phyloP scores from a whole-genome alignment of 2,888 invertebrate species.

The Sphecodes monilicornis region DNA sequence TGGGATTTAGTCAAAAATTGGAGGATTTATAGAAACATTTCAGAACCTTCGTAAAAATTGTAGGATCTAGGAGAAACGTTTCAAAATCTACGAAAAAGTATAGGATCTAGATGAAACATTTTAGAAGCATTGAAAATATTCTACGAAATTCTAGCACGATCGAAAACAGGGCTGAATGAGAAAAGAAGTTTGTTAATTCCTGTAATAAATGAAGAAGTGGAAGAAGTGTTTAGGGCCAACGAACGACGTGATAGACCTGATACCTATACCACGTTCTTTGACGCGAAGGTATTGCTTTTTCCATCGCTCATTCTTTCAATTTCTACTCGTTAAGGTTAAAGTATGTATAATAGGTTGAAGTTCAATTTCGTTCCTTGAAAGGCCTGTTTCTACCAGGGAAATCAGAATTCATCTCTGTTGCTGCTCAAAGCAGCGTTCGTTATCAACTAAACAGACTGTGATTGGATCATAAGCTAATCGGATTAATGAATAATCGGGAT shows the following conservation, averaged over 20 bases:
- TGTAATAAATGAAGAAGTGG: background rate
- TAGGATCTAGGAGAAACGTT: background rate
- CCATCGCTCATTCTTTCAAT: background rate
- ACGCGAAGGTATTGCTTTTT: background rate
- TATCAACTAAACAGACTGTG: background rate
- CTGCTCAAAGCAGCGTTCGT: background rate
- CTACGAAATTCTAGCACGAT: too few relatives aligned
- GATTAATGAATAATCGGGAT: background rate
- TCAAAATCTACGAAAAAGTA: background rate
- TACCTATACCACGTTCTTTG: background rate
- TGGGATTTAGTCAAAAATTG: background rate
- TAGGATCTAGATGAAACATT: background rate
- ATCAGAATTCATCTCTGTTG: background rate
- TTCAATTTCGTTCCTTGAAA: background rate
- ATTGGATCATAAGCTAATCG: background rate
- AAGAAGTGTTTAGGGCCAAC: background rate
- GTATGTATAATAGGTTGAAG: background rate
- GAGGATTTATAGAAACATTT: background rate
- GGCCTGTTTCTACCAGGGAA: background rate
- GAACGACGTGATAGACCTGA: background rate
- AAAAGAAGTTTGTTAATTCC: background rate
- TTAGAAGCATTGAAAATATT: background rate
- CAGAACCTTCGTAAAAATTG: background rate
- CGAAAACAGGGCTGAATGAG: background rate
- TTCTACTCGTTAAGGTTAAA: background rate